Percentiles rank a stretch among this genome's conserved stretches.
These are phyloP conservation scores for Sesamia inferens DNA, from an alignment of 2,888 invertebrate species.

Conservation along the genomic window DNA sequence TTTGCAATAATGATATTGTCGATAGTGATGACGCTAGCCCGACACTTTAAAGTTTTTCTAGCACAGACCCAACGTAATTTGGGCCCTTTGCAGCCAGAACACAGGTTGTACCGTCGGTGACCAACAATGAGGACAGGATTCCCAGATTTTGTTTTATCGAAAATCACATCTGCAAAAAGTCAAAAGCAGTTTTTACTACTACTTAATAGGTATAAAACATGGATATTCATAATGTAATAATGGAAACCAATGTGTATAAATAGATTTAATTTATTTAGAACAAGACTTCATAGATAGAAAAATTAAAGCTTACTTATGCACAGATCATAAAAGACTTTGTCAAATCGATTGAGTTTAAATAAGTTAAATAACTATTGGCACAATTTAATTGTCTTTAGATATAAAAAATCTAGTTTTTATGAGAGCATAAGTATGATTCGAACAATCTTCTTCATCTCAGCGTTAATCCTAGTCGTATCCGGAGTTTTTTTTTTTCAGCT, in stretches of 20 bases:
- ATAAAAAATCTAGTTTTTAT: neutral
- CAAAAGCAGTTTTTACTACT: neutral
- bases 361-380: neutral
- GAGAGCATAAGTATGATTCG: too few species aligned
- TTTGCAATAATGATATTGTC: conserved; percentile 28
- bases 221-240: too few species aligned
- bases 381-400: neutral
- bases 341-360: neutral
- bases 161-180: conserved; percentile 13
- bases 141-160: conserved; percentile 22
- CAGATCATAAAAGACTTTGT: neutral
- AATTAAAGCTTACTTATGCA: neutral
- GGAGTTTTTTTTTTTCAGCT: too few species aligned
- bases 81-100: conserved; percentile 40
- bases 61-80: conserved; percentile 59
- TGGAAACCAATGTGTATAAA: conserved; percentile 1
- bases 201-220: neutral
- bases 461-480: too few species aligned
- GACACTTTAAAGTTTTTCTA: conserved; percentile 28
- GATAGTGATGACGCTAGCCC: conserved; percentile 27
- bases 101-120: conserved; percentile 48
- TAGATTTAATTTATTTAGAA: conserved; percentile 1
- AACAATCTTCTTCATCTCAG: too few species aligned
- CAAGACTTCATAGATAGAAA: neutral
- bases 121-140: conserved; percentile 25